Percentiles rank a stretch among this genome's conserved stretches.
phyloP scores from a whole-genome alignment of 53 echinoderm and acorn worm species.

The Apostichopus leukothele region DNA sequence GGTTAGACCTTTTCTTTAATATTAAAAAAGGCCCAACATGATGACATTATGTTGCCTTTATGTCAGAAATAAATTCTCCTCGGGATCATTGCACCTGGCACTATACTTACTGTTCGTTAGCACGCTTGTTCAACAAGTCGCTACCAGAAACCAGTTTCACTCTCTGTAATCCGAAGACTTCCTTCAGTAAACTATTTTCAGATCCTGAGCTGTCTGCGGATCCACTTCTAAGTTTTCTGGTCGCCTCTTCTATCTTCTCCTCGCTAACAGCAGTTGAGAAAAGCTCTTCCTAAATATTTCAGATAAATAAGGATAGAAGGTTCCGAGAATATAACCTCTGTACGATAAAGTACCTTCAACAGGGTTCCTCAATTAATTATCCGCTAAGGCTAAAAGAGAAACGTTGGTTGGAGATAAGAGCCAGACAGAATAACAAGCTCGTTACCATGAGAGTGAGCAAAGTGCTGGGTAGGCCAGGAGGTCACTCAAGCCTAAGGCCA shows the following conservation, averaged over 20 bases:
- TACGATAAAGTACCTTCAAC: neutral
- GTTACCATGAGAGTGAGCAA: no score
- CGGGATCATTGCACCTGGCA: no score
- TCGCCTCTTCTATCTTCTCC: slow-evolving; percentile 97
- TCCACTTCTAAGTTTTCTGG: slow-evolving; percentile 49
- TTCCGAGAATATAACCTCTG: neutral
- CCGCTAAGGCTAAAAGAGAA: no score
- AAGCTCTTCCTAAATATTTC: slow-evolving; percentile 40
- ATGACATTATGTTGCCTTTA: neutral
- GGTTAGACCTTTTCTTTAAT: no score
- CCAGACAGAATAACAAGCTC: no score
- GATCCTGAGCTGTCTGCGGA: slow-evolving; percentile 40
- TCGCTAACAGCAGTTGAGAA: slow-evolving; percentile 93
- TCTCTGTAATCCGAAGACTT: slow-evolving; percentile 62
- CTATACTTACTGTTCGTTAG: slow-evolving; percentile 82
- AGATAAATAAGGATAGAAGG: neutral
- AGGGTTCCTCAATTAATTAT: no score
- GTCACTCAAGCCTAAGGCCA: neutral
- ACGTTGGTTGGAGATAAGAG: no score
- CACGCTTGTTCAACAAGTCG: slow-evolving; percentile 66
- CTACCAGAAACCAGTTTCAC: slow-evolving; percentile 63
- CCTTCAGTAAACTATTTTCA: slow-evolving; percentile 58
- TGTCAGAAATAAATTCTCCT: neutral
- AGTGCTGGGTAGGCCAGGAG: neutral
- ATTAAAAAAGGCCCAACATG: no score